Conservation (phyloP, 2,888 invertebrate genomes). For the Erebia ligea region DNA sequence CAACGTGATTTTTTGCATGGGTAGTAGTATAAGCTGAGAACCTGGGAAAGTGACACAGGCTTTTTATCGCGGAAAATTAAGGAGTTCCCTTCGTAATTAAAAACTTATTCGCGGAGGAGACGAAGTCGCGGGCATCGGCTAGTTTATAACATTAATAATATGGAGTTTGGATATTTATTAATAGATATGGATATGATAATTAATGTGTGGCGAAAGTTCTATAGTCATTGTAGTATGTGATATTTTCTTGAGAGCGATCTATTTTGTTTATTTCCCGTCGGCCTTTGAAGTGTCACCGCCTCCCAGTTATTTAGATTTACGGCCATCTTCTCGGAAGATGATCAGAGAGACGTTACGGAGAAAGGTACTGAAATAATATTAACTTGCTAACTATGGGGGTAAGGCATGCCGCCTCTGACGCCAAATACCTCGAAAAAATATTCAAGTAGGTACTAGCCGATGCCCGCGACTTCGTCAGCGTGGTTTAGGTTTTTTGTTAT, state of each 20-base stretch:
- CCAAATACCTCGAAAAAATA: slow-evolving; percentile 6
- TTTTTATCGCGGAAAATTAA: too few species aligned
- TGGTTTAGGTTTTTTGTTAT: too few species aligned
- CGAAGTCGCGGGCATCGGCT: neutral
- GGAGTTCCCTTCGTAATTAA: too few species aligned
- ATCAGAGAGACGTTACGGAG: slow-evolving; percentile 30
- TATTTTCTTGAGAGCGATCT: slow-evolving; percentile 14
- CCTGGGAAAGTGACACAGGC: too few species aligned
- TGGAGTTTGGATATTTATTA: too few species aligned
- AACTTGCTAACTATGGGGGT: slow-evolving; percentile 1
- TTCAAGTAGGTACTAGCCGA: too few species aligned
- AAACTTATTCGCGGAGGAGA: too few species aligned
- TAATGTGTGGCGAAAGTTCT: neutral
- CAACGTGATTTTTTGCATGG: too few species aligned
- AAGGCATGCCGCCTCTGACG: neutral
- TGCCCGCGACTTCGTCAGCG: too few species aligned
- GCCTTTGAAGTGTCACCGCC: slow-evolving; percentile 50
- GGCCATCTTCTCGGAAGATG: slow-evolving; percentile 45
- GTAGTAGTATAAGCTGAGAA: too few species aligned
- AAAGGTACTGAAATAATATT: slow-evolving; percentile 25
- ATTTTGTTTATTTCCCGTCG: slow-evolving; percentile 28
- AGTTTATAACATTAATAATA: too few species aligned
- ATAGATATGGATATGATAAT: too few species aligned
- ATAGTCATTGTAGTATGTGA: neutral
- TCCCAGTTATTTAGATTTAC: slow-evolving; percentile 49